Conservation (phyloP, 30 jellyfish, hydroid and myxozoan species). For the Hydractinia symbiolongicarpus region DNA sequence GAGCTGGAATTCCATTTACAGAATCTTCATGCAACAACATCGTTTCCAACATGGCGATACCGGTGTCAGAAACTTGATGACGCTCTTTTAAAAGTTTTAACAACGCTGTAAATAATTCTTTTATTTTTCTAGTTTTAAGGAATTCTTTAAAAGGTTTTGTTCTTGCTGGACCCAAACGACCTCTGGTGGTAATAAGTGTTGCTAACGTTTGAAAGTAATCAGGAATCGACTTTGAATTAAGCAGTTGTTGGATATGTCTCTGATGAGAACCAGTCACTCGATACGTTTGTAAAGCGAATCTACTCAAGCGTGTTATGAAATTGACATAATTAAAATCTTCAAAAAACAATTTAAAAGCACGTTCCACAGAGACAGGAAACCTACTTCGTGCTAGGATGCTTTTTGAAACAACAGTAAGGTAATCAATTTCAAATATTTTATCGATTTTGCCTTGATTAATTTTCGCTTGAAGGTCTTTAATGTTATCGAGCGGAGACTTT, state of each 20-base stretch:
- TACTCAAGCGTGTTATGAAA: neutral
- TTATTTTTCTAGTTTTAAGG: neutral
- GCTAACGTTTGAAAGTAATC: conserved; percentile 5
- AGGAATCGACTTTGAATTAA: neutral
- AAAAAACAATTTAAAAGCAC: neutral
- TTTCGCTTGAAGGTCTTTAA: neutral
- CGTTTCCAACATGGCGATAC: conserved; percentile 7
- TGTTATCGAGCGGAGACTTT: neutral
- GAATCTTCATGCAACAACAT: neutral
- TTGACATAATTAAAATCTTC: conserved; percentile 8
- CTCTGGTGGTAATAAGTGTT: neutral
- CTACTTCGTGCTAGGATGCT: conserved; percentile 17
- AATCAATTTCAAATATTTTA: neutral
- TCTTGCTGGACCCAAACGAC: neutral
- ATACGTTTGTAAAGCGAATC: conserved; percentile 1
- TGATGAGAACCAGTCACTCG: conserved; percentile 15
- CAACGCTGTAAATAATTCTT: neutral
- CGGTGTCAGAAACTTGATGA: conserved; percentile 1
- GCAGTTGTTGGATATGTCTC: conserved; percentile 8
- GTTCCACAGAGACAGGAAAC: conserved; percentile 6
- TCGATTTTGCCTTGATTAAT: neutral
- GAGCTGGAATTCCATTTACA: conserved; percentile 1
- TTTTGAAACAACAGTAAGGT: neutral
- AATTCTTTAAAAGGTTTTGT: neutral
- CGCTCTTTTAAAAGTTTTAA: neutral